Evolutionary conservation across 2,888 invertebrate genomes (phyloP), one percentile per base, ranked within the genome.

Genomic region (Deilephila porcellus): DNA sequence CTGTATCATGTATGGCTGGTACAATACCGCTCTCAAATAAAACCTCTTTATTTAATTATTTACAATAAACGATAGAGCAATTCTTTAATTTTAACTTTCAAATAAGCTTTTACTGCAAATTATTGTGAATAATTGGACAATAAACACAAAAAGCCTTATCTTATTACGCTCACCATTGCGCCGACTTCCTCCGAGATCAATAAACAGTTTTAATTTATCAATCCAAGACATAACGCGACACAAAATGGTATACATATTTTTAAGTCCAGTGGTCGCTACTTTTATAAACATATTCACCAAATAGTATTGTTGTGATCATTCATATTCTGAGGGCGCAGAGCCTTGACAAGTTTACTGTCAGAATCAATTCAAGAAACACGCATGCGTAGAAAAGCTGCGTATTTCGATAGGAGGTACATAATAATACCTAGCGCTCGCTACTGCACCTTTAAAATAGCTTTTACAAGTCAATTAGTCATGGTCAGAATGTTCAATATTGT

Each of bases 301-400:
- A 62, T 14, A 62, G 25, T 25, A 60, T 60, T 29, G 29, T 25
- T 60, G 25, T n/a, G 25, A 25, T 60, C n/a, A 17, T 60, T 60
- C 25, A 60, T 60, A 29, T 29, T 60, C 60, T 25, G 25, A 60
- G 19, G n/a, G 56, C 17, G 56, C 56, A 56, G n/a, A n/a, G 6
- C 37, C 37, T 7, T 20, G 37, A 19, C 34, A 37, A 64, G 64
- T 11, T 20, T 34, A 11, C 37, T 37, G 64, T 64, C 64, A 64
- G 32, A 64, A 64, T 64, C 64, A 34, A 64, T 64, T n/a, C n/a
- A 37, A 64, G 4, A n/a, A 11, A 19, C 63, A 64, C 64, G 64
- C 64, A 64, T 34, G 64, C 64, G 64, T 34, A 34, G 32, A 17
- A 62, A 62, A 17, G 17, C 11, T 29, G 20, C 25, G 17, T 29